These are phyloP conservation scores for Drosophila ustulata DNA, from an alignment of 2,888 invertebrate genomes.

Conservation along the genomic window DNA sequence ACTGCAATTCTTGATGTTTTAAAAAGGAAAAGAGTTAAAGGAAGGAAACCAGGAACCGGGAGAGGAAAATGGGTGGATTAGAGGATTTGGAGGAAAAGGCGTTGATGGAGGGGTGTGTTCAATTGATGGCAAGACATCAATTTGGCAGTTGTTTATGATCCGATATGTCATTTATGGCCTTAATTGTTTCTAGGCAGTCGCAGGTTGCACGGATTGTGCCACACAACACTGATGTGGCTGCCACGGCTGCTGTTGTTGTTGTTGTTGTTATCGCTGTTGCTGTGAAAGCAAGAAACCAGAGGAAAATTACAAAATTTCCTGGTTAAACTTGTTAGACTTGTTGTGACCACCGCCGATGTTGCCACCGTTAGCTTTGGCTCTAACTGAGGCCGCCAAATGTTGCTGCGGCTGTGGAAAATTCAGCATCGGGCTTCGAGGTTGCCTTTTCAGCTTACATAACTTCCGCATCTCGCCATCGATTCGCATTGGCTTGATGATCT, in stretches of 20 bases:
- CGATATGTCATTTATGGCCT: constrained; percentile 54
- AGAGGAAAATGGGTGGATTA: neutral
- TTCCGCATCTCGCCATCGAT: constrained; percentile 74
- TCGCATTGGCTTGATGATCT: constrained; percentile 59
- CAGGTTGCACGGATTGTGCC: constrained; percentile 41
- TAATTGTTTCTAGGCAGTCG: constrained; percentile 61
- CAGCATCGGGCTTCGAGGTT: constrained; percentile 26
- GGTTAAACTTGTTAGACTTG: constrained; percentile 75
- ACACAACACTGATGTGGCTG: constrained; percentile 5
- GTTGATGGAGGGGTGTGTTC: constrained; percentile 2
- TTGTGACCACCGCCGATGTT: constrained; percentile 61
- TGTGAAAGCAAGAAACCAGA: constrained; percentile 58
- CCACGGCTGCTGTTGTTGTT: constrained; percentile 3
- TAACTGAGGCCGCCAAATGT: constrained; percentile 12
- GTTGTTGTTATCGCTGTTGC: constrained; percentile 15
- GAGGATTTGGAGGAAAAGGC: neutral
- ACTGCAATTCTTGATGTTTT: too few species aligned
- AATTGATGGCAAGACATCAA: constrained; percentile 6
- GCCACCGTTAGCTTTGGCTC: constrained; percentile 26
- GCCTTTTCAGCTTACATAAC: constrained; percentile 63
- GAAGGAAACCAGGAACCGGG: too few species aligned
- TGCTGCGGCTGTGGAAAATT: constrained; percentile 29
- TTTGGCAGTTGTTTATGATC: constrained; percentile 58
- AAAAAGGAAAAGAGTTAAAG: too few species aligned
- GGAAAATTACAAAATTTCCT: constrained; percentile 80